Evolutionary conservation across 2,888 invertebrate species (phyloP).

Genomic region (Elmis aenea): DNA sequence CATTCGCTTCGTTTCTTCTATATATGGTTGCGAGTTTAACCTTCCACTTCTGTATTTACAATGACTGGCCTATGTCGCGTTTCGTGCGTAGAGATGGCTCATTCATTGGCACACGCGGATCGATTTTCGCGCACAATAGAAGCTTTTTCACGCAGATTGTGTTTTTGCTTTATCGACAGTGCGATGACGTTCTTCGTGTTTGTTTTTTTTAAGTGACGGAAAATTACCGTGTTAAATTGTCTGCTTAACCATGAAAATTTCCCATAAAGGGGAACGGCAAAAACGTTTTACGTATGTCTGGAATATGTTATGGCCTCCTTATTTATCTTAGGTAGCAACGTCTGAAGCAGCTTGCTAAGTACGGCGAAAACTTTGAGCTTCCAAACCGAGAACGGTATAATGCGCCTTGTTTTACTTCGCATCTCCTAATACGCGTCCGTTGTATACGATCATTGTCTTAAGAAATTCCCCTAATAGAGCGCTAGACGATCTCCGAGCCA

Average conservation of each 20-base stretch:
- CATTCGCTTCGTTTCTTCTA: constrained; percentile 10
- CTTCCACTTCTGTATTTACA: constrained; percentile 14
- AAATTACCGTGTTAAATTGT: no score
- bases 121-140: no score
- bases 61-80: constrained; percentile 7
- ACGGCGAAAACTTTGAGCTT: constrained; percentile 19
- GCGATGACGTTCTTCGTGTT: no score
- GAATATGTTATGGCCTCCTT: no score
- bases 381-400: constrained; percentile 14
- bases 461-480: constrained; percentile 9
- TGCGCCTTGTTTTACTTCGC: constrained; percentile 22
- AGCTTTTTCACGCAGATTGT: no score
- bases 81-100: constrained; percentile 2
- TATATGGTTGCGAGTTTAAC: constrained; percentile 18
- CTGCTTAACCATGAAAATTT: no score
- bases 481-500: constrained; percentile 7
- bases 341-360: no score
- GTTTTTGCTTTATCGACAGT: no score
- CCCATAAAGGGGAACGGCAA: no score
- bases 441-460: constrained; percentile 8
- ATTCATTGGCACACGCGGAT: constrained; percentile 14
- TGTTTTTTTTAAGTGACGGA: no score
- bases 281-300: no score
- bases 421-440: constrained; percentile 20
- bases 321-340: no score